phyloP scores from a whole-genome alignment of 2,888 invertebrate species.

The Nomada fucata region DNA sequence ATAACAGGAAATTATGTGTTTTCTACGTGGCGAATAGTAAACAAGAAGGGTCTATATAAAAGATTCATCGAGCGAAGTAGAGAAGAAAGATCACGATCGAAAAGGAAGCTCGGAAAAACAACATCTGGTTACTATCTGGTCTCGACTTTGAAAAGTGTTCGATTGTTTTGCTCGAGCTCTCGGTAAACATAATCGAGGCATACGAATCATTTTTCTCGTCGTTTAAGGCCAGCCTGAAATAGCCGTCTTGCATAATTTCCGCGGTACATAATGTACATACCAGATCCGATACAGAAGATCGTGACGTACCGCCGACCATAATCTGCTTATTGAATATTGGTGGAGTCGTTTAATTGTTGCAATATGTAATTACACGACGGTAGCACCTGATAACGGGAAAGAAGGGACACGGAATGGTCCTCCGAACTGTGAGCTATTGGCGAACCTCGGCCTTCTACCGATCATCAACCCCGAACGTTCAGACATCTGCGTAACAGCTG shows the following conservation, averaged over 20 bases:
- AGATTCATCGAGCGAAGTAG: background rate
- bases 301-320: conserved; percentile 26
- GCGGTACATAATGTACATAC: background rate
- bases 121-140: conserved; percentile 2
- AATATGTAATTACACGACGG: conserved; percentile 7
- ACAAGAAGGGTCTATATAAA: background rate
- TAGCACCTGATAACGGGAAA: conserved; percentile 63
- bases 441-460: background rate
- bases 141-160: conserved; percentile 1
- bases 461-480: background rate
- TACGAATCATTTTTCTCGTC: conserved; percentile 26
- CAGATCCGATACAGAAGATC: conserved; percentile 12
- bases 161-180: conserved; percentile 24
- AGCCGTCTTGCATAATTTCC: conserved; percentile 58
- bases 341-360: conserved; percentile 39
- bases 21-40: background rate
- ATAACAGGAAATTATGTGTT: background rate
- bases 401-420: background rate
- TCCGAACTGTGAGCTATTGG: background rate
- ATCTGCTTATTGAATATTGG: conserved; percentile 66
- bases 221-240: conserved; percentile 29
- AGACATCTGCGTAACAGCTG: conserved; percentile 21
- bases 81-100: background rate
- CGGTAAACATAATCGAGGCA: conserved; percentile 28
- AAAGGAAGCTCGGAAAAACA: background rate